A percentile compares a stretch with the other conserved stretches of the same genome.
These are phyloP conservation scores for Sinocyclocheilus anophthalmus DNA, from an alignment of 2,113 vertebrate genomes.

Conservation along the genomic window DNA sequence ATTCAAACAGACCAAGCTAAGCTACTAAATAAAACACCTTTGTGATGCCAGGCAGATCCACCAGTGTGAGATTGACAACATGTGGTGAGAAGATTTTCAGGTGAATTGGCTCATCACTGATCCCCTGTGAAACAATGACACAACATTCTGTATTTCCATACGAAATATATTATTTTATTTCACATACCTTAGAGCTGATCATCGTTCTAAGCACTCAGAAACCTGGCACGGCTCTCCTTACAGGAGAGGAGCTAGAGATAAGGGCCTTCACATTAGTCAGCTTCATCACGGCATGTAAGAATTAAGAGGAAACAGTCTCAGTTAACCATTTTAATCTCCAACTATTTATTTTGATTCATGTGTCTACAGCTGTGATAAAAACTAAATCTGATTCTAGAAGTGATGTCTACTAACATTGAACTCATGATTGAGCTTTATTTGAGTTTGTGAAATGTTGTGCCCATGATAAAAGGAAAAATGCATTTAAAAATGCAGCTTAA, in stretches of 20 bases:
- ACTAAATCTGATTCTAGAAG: neutral
- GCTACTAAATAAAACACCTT: constrained; percentile 78
- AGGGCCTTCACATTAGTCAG: neutral
- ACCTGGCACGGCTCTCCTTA: constrained; percentile 15
- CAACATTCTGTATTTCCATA: neutral
- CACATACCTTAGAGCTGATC: constrained; percentile 6
- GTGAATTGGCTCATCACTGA: constrained; percentile 96
- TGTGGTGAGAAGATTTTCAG: constrained; percentile 96
- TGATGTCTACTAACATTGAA: neutral
- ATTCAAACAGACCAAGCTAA: neutral
- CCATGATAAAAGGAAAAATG: no score
- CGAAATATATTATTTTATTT: constrained; percentile 41
- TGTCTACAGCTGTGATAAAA: neutral
- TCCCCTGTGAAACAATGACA: constrained; percentile 79
- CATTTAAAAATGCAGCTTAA: no score
- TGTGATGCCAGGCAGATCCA: constrained; percentile 97
- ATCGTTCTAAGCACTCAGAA: constrained; percentile 23
- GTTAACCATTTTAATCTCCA: constrained; percentile 22
- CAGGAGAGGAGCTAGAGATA: neutral
- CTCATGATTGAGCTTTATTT: no score
- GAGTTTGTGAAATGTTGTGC: no score
- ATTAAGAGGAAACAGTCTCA: constrained; percentile 17
- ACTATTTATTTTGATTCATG: constrained; percentile 9
- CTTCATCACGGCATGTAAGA: constrained; percentile 7
- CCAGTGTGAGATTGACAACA: constrained; percentile 95